Percentiles rank a stretch among this genome's conserved stretches.
Evolutionary conservation across 1,140 invertebrate genomes (phyloP).

Genomic region (Cryptotermes secundus): DNA sequence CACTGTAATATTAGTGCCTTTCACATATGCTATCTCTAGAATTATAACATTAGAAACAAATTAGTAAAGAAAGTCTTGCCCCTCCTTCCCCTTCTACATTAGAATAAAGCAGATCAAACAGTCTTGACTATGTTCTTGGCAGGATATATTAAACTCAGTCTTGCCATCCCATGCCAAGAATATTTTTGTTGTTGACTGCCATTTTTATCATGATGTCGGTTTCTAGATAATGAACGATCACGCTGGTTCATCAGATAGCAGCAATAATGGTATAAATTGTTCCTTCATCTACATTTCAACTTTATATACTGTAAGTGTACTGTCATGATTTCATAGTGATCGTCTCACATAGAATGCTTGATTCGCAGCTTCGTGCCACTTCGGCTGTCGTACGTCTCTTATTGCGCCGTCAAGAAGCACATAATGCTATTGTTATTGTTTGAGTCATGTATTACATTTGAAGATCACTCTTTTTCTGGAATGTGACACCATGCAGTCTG

Average conservation of each 20-base stretch:
- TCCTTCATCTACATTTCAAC: background rate
- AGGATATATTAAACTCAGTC: background rate
- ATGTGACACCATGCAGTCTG: no score
- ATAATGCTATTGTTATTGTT: no score
- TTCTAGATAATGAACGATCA: background rate
- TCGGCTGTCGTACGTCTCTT: no score
- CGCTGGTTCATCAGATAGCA: background rate
- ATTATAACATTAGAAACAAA: background rate
- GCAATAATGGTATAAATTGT: background rate
- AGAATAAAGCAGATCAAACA: background rate
- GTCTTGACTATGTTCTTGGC: background rate
- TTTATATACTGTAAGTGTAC: slow-evolving; percentile 3
- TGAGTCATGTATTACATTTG: no score
- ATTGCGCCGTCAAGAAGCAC: no score
- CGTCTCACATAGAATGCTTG: background rate
- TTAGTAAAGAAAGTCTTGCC: slow-evolving; percentile 6
- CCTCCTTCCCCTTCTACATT: background rate
- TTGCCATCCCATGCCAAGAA: background rate
- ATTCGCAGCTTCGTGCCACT: background rate
- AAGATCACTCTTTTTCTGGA: no score
- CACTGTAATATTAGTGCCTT: background rate
- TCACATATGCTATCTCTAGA: background rate
- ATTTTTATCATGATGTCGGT: background rate
- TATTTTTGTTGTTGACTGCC: background rate
- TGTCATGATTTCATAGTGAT: background rate